Conservation (phyloP, 1,140 invertebrate species). For the Semibalanus balanoides region DNA sequence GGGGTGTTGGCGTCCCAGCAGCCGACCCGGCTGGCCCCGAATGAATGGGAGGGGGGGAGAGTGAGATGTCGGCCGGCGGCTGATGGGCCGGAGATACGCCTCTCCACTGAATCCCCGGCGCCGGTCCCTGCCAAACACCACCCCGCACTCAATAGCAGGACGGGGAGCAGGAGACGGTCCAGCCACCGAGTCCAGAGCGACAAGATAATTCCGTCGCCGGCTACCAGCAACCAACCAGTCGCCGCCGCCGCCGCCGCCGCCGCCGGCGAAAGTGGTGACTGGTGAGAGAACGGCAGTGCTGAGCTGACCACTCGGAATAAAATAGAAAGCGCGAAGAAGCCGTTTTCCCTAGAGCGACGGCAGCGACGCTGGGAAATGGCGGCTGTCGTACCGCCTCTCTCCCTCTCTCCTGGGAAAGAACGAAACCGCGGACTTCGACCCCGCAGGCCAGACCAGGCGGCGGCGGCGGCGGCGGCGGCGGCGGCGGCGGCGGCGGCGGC, state of each 20-base stretch:
- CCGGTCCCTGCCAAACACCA: neutral
- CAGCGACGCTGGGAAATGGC: no score
- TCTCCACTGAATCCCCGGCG: no score
- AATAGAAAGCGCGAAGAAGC: neutral
- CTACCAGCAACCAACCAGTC: no score
- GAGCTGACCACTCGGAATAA: neutral
- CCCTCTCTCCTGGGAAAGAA: no score
- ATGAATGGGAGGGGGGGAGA: neutral
- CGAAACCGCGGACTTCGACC: no score
- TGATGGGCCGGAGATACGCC: neutral
- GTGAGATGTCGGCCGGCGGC: neutral
- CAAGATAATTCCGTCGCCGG: no score
- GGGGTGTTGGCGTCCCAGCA: neutral
- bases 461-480: no score
- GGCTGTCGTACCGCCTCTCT: no score
- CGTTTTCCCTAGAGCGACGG: neutral
- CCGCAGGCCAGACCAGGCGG: no score
- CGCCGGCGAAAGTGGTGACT: neutral
- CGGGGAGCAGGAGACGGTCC: neutral
- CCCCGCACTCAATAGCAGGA: neutral
- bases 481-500: no score
- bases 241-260: no score
- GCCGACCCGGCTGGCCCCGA: neutral
- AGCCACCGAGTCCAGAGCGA: no score
- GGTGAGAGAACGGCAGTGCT: neutral